Evolutionary conservation across 2,797 vertebrate genomes (phyloP), one percentile per base, ranked within the genome.

Genomic region (Cetoscarus ocellatus): DNA sequence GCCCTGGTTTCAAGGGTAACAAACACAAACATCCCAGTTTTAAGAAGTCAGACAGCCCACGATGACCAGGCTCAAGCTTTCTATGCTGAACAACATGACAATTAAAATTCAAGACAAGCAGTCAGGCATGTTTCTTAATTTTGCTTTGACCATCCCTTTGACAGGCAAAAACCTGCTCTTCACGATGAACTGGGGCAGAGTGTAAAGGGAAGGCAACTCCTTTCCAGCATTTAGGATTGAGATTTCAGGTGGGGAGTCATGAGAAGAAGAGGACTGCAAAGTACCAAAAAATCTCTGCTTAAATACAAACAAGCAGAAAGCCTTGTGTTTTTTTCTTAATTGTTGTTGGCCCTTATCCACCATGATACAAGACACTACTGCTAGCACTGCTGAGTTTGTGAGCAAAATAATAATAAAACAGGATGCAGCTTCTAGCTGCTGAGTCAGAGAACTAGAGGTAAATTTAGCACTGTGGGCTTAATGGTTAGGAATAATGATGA

Each of bases 401-500:
- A 64, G 34, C 9, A 18, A 59, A 51, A 36, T 27, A 36, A 59
- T 36, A 54, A 54, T 54, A 61, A 45, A 44, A 47, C 40, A 48
- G 39, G 17, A 47, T 2, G 1, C 38, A 44, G 42, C 49, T 60
- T 8, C 3, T 44, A 56, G 47, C 35, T 73, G 74, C 58, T 67
- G 67, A 79, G 56, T 82, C 69, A 67, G 63, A 73, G 55, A 8
- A 63, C 45, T 50, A 43, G 18, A 68, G 40, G 47, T 59, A 53
- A 77, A 82, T 57, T 19, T 50, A 73, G 48, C 51, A 50, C 58
- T 39, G 42, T 17, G 60, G 70, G 15, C 50, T 58, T 73, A 7
- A 74, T 47, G 51, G 52, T 38, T 48, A 53, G 39, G 57, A 54
- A 47, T 44, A 35, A 75, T 57, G 52, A 43, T 12, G 18, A 63